Percentiles rank a stretch among this genome's conserved stretches.
Conservation (phyloP, 2,797 vertebrate genomes). For the Anabacerthia variegaticeps region DNA sequence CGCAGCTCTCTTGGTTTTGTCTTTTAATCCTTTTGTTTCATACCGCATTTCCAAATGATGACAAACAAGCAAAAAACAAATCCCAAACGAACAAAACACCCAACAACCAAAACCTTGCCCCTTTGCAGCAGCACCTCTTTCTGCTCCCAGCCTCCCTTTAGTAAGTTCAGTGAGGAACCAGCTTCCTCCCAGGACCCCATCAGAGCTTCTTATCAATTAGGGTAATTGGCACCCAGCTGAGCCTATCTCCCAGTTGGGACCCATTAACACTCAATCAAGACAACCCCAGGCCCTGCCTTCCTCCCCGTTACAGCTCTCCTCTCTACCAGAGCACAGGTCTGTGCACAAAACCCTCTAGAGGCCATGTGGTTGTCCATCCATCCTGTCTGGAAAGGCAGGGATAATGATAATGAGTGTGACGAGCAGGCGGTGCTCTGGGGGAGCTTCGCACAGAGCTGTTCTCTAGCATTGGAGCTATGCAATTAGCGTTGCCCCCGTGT, state of each 20-base stretch:
- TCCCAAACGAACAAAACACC: not conserved
- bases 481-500: not conserved
- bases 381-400: not conserved
- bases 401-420: not conserved
- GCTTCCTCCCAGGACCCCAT: not conserved
- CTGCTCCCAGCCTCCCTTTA: not conserved
- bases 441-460: not conserved
- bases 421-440: not conserved
- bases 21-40: not conserved
- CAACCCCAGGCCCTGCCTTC: not conserved
- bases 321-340: not conserved
- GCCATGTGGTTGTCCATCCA: not conserved
- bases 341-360: not conserved
- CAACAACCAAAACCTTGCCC: not conserved
- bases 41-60: not conserved
- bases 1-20: not conserved
- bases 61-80: not conserved
- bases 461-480: not conserved
- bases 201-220: constrained; percentile 34
- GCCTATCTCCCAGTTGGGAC: constrained; percentile 42
- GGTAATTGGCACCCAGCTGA: constrained; percentile 54
- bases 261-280: constrained; percentile 56
- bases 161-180: not conserved
- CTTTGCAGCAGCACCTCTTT: not conserved
- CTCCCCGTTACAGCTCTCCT: not conserved